Evolutionary conservation across 2,888 invertebrate species (phyloP).

Genomic region (Phaedon cochleariae): DNA sequence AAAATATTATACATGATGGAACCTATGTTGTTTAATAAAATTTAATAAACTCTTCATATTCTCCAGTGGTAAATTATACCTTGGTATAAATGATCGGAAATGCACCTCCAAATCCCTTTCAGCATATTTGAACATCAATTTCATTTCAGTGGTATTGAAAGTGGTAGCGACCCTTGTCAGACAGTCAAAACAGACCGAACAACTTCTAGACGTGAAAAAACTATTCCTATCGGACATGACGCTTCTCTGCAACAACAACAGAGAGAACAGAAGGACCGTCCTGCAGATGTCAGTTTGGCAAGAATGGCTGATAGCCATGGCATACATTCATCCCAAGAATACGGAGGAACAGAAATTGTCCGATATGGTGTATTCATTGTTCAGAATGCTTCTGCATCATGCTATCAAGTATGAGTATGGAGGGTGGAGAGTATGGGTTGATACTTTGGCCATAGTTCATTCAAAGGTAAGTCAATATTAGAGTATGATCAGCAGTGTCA

Average conservation of each 20-base stretch:
- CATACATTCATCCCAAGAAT: conserved; percentile 96
- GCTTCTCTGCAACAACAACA: conserved; percentile 94
- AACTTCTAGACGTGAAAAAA: conserved; percentile 91
- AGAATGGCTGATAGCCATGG: conserved; percentile 98
- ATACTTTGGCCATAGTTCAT: conserved; percentile 98
- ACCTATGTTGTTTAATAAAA: too few species aligned
- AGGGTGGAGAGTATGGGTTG: conserved; percentile 99
- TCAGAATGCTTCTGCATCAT: conserved; percentile 97
- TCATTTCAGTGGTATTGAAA: conserved; percentile 90
- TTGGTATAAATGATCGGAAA: too few species aligned
- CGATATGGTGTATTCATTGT: conserved; percentile 97
- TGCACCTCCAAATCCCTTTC: too few species aligned
- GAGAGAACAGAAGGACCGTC: conserved; percentile 96
- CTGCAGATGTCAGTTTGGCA: conserved; percentile 99
- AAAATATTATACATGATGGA: too few species aligned
- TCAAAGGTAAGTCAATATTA: conserved; percentile 79
- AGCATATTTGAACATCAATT: conserved; percentile 11
- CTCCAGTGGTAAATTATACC: too few species aligned
- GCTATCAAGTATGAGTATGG: conserved; percentile 99
- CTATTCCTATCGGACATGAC: conserved; percentile 98
- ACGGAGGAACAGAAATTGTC: conserved; percentile 96
- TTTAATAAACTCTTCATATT: too few species aligned
- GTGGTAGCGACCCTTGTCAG: conserved; percentile 97
- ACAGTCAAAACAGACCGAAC: conserved; percentile 94
- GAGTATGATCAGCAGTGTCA: background rate